phyloP scores from a whole-genome alignment of 2,797 vertebrate genomes.

The Ptychobarbus kaznakovi region DNA sequence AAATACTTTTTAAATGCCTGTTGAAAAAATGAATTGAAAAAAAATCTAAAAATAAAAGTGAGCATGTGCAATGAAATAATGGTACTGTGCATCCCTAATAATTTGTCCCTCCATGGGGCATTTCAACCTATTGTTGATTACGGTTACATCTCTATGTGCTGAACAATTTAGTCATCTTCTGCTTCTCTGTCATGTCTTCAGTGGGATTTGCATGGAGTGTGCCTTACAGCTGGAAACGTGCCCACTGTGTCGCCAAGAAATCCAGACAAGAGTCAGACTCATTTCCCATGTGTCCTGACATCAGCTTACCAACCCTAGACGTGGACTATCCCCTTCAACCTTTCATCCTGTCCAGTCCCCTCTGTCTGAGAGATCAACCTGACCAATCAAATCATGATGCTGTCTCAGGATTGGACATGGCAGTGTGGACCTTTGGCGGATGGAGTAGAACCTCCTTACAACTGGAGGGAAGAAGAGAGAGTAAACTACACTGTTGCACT shows the following conservation, averaged over 20 bases:
- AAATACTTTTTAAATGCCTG: neutral
- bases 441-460: slow-evolving; percentile 48
- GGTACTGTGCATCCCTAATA: neutral
- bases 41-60: neutral
- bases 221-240: slow-evolving; percentile 99
- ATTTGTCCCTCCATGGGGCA: neutral
- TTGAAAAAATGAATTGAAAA: neutral
- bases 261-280: slow-evolving; percentile 96
- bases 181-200: slow-evolving; percentile 64
- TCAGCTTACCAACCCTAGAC: slow-evolving; percentile 61
- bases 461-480: slow-evolving; percentile 47
- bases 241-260: slow-evolving; percentile 98
- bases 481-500: slow-evolving; percentile 57
- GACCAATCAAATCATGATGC: slow-evolving; percentile 59
- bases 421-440: slow-evolving; percentile 39
- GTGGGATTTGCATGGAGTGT: slow-evolving; percentile 99
- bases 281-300: slow-evolving; percentile 99
- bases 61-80: neutral
- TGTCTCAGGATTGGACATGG: slow-evolving; percentile 52
- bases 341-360: slow-evolving; percentile 62
- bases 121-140: slow-evolving; percentile 36
- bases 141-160: neutral
- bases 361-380: slow-evolving; percentile 55
- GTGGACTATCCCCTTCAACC: slow-evolving; percentile 63
- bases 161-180: neutral